Conservation (phyloP, 2,888 invertebrate species). For the Rhorus exstirpatorius region DNA sequence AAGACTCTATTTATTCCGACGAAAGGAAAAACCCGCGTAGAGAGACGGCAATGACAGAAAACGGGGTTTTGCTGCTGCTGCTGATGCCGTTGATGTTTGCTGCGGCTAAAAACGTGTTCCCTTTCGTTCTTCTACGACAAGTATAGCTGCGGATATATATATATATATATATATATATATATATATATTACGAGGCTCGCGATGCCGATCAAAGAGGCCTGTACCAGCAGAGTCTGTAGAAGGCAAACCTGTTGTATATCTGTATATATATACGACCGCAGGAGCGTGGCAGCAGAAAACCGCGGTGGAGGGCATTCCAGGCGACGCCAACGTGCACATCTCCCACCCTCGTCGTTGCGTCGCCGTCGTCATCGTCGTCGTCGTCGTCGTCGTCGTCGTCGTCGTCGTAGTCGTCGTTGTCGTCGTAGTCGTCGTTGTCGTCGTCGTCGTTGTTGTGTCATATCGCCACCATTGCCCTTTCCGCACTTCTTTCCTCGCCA, state of each 20-base stretch:
- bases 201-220: slow-evolving; percentile 79
- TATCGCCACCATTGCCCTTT: slow-evolving; percentile 50
- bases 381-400: slow-evolving; percentile 40
- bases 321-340: slow-evolving; percentile 77
- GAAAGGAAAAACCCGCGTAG: slow-evolving; percentile 24
- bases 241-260: slow-evolving; percentile 73
- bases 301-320: slow-evolving; percentile 77
- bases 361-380: slow-evolving; percentile 11
- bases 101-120: slow-evolving; percentile 48
- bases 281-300: slow-evolving; percentile 70
- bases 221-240: slow-evolving; percentile 79
- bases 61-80: slow-evolving; percentile 12
- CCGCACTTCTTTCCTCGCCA: slow-evolving; percentile 64
- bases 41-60: slow-evolving; percentile 36
- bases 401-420: background rate
- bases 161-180: background rate
- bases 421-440: slow-evolving; percentile 10
- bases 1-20: slow-evolving; percentile 27
- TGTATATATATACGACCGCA: slow-evolving; percentile 63
- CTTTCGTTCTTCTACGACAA: slow-evolving; percentile 65
- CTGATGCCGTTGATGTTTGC: no score
- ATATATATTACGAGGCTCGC: background rate
- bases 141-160: slow-evolving; percentile 13
- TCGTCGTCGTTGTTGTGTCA: slow-evolving; percentile 50
- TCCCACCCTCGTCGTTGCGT: slow-evolving; percentile 54